Percentiles rank a stretch among this genome's conserved stretches.
Conservation (phyloP, 2,797 vertebrate species). For the Cephalopachus bancanus region DNA sequence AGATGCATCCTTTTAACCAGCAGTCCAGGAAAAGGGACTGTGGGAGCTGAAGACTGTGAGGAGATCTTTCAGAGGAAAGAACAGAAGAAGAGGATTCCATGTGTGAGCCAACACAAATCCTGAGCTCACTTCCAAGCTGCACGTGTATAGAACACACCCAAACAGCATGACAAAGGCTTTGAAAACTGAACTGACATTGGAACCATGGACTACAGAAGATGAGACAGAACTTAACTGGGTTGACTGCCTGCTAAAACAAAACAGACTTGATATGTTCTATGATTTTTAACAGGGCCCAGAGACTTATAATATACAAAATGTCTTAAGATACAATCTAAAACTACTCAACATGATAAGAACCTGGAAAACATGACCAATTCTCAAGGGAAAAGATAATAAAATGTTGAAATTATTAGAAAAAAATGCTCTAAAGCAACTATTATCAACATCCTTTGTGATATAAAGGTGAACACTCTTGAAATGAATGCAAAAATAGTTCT, state of each 20-base stretch:
- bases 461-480: slow-evolving; percentile 48
- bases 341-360: not conserved
- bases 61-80: not conserved
- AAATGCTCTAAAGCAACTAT: not conserved
- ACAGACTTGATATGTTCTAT: not conserved
- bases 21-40: not conserved
- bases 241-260: slow-evolving; percentile 6
- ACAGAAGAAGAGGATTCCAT: not conserved
- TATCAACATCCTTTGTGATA: not conserved
- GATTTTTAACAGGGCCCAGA: not conserved
- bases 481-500: slow-evolving; percentile 21
- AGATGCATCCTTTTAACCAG: not conserved
- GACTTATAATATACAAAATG: not conserved
- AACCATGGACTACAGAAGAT: not conserved
- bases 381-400: slow-evolving; percentile 11
- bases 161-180: not conserved
- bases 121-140: not conserved
- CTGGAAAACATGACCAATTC: not conserved
- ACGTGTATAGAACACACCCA: not conserved
- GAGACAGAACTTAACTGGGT: not conserved
- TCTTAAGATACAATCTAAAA: slow-evolving; percentile 30
- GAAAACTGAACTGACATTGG: not conserved
- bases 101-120: not conserved
- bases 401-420: not conserved
- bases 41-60: not conserved